Base-by-base conservation (phyloP, 2,113 vertebrate genomes). In the Peucedramus taeniatus region DNA sequence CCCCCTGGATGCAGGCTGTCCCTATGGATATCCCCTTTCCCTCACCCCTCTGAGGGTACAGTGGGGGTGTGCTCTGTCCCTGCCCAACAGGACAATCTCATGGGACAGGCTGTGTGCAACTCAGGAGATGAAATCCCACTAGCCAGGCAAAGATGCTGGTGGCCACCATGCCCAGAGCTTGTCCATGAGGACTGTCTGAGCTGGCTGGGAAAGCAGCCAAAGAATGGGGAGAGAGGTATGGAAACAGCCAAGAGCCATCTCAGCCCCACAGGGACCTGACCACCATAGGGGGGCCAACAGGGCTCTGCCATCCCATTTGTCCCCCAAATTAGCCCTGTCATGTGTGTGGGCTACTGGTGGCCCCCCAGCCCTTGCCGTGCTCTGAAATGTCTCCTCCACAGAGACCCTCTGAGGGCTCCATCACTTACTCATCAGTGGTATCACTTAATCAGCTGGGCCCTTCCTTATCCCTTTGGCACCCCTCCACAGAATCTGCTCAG, bases 291-390 rank as follows among this genome's bases (percentile, higher is more conserved):
- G 27, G 79, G 27, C 33, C 49, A 61, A 42, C 79, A 63, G 75
- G 69, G 30, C 70, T 85, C 81, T 37, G 70, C 51, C 5, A 1
- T 47, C 30, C 9, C 33, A 4, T 51, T 54, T 9, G 1, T 16
- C 22, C 66, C 31, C 7, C 13, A 35, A 13, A 30, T 63, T 37
- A 82, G 30, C 47, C 26, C 51, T 39, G 30, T 57, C 7, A 3
- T 50, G 26, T 68, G 37, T 14, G 3, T 9, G 64, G 59, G 59
- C 59, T 71, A 24, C 42, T 8, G 6, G 21, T 18, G 15, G 42
- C 13, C 44, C 51, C 33, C 7, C 2, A 8, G 23, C 19, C 5
- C 47, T 15, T 0, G 0, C 18, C 0, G 0, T 15, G 19, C 74
- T 66, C 78, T 3, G 59, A 71, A 39, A 59, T 68, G 86, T 92